phyloP scores from a whole-genome alignment of 2,797 vertebrate species.

The Enteromius unitaeniatus region DNA sequence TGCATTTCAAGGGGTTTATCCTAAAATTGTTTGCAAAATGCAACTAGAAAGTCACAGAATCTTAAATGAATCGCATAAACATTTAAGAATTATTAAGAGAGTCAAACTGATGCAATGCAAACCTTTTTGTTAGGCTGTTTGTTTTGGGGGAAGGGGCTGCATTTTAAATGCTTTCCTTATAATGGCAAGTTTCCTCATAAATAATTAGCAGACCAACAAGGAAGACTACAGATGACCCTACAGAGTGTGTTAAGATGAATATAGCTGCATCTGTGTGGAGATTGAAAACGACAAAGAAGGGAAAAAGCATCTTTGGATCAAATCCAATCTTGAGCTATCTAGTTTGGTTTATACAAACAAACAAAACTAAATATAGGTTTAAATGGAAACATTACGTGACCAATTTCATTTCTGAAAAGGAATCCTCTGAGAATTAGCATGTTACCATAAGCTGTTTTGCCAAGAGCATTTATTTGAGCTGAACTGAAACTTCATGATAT shows the following conservation, averaged over 20 bases:
- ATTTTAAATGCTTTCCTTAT: constrained; percentile 13
- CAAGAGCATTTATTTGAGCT: background rate
- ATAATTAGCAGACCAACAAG: constrained; percentile 8
- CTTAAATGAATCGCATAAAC: background rate
- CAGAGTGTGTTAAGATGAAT: background rate
- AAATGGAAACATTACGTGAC: background rate
- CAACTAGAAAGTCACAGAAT: background rate
- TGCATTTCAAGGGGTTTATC: background rate
- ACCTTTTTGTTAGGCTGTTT: background rate
- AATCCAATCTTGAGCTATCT: background rate
- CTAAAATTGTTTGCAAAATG: background rate
- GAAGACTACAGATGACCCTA: background rate
- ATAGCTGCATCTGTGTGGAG: constrained; percentile 3
- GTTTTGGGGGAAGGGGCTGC: constrained; percentile 13
- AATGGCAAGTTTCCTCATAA: constrained; percentile 18
- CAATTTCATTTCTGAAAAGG: background rate
- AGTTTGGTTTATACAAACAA: background rate
- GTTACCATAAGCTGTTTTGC: background rate
- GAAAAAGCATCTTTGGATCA: background rate
- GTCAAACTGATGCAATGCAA: background rate
- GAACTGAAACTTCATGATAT: no score
- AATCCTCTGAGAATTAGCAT: background rate
- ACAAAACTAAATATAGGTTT: background rate
- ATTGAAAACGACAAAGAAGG: background rate
- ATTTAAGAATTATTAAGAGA: background rate